A percentile compares a stretch with the other conserved stretches of the same genome.
Conservation (phyloP, 2,888 invertebrate genomes). For the Lathronympha strigana region DNA sequence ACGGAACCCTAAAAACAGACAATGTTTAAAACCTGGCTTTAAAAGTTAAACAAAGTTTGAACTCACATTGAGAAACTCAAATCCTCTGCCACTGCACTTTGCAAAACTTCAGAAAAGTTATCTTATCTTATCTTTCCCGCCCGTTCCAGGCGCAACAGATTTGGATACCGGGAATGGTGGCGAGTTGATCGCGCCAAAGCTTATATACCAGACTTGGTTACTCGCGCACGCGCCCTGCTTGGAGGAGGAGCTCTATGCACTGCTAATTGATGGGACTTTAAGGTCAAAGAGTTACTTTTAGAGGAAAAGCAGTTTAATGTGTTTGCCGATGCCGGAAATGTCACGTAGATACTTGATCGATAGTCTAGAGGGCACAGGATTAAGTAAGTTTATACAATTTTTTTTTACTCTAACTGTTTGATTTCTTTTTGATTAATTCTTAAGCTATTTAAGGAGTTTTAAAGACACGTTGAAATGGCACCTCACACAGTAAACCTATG, state of each 20-base stretch:
- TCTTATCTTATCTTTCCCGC: constrained; percentile 8
- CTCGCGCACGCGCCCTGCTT: constrained; percentile 63
- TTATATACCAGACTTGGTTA: constrained; percentile 62
- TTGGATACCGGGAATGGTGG: constrained; percentile 63
- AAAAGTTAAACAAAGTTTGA: constrained; percentile 5
- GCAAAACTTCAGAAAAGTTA: constrained; percentile 54
- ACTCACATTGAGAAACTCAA: constrained; percentile 32
- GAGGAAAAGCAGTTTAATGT: constrained; percentile 10
- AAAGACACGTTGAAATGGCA: too few species aligned
- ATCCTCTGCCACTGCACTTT: constrained; percentile 54
- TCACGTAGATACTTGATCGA: background rate
- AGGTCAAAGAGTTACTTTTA: constrained; percentile 53
- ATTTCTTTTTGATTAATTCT: too few species aligned
- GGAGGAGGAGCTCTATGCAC: constrained; percentile 65
- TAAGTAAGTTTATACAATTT: too few species aligned
- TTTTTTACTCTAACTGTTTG: too few species aligned
- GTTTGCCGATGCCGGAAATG: background rate
- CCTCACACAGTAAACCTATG: too few species aligned
- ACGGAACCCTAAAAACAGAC: too few species aligned
- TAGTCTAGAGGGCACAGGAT: background rate
- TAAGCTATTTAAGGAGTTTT: too few species aligned
- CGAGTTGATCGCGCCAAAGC: constrained; percentile 48
- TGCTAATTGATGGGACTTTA: constrained; percentile 58
- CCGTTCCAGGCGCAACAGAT: background rate
- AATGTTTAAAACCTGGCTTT: background rate